These are phyloP conservation scores for Malurus cyaneus DNA, from an alignment of 2,113 vertebrate genomes.

Conservation along the genomic window DNA sequence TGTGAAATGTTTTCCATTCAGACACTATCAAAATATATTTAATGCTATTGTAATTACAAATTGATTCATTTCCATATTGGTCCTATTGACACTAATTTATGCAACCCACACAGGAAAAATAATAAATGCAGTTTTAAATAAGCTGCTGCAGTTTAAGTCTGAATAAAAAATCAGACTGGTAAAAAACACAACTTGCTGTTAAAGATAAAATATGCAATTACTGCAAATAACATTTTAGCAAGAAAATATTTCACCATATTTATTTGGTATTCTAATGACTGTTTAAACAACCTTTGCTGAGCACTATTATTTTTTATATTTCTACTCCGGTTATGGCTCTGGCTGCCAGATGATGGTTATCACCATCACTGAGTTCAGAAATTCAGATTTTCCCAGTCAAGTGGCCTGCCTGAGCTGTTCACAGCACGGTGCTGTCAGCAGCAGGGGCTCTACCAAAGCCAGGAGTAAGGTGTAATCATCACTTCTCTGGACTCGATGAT, in stretches of 20 bases:
- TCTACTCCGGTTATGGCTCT: not conserved
- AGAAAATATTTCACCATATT: not conserved
- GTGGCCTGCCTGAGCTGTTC: not conserved
- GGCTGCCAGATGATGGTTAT: not conserved
- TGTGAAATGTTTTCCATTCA: slow-evolving; percentile 32
- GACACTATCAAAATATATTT: slow-evolving; percentile 13
- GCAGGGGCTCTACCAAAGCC: not conserved
- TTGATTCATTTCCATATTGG: slow-evolving; percentile 10
- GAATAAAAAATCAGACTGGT: not conserved
- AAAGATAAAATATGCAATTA: not conserved
- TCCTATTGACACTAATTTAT: slow-evolving; percentile 17
- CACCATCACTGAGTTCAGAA: not conserved
- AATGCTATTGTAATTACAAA: slow-evolving; percentile 35
- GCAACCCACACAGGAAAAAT: not conserved
- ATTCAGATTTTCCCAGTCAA: not conserved
- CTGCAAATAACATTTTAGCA: not conserved
- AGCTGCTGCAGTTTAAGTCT: not conserved
- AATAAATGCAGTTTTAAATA: slow-evolving; percentile 1
- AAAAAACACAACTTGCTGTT: not conserved
- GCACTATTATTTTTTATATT: not conserved
- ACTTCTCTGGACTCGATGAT: not conserved
- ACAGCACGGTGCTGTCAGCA: not conserved
- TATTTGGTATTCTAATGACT: not conserved
- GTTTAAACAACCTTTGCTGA: not conserved
- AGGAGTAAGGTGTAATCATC: not conserved